Evolutionary conservation across 2,113 vertebrate genomes (phyloP).

Genomic region (Callaeas wilsoni): DNA sequence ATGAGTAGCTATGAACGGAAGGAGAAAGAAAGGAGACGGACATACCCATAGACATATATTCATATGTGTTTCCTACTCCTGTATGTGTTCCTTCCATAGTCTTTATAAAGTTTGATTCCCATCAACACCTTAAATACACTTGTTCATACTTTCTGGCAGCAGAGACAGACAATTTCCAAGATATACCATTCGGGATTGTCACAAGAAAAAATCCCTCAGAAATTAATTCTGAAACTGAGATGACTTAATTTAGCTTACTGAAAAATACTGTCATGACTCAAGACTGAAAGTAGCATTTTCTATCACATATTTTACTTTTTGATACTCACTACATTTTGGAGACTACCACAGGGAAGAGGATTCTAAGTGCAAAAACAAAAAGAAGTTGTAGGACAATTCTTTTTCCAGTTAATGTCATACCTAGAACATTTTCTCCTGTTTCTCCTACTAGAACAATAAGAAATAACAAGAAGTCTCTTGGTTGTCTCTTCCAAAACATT

Average conservation of each 20-base stretch:
- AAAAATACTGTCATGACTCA: neutral
- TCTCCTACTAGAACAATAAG: neutral
- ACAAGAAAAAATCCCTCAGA: neutral
- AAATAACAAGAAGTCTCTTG: neutral
- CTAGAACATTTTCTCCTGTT: neutral
- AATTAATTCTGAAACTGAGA: neutral
- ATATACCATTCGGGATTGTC: neutral
- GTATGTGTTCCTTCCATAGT: neutral
- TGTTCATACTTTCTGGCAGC: neutral
- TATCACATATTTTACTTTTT: neutral
- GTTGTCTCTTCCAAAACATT: neutral
- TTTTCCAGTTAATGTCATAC: neutral
- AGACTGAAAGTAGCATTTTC: neutral
- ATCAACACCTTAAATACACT: neutral
- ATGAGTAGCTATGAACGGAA: neutral
- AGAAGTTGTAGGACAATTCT: neutral
- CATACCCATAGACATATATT: neutral
- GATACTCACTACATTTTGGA: neutral
- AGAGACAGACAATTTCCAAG: neutral
- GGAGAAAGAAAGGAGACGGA: neutral
- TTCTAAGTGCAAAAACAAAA: neutral
- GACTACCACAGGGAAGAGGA: neutral
- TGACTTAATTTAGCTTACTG: neutral
- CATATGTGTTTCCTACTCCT: neutral
- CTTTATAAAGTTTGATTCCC: neutral